A percentile compares a stretch with the other conserved stretches of the same genome.
Conservation (phyloP, 2,113 vertebrate species). For the Parus major region DNA sequence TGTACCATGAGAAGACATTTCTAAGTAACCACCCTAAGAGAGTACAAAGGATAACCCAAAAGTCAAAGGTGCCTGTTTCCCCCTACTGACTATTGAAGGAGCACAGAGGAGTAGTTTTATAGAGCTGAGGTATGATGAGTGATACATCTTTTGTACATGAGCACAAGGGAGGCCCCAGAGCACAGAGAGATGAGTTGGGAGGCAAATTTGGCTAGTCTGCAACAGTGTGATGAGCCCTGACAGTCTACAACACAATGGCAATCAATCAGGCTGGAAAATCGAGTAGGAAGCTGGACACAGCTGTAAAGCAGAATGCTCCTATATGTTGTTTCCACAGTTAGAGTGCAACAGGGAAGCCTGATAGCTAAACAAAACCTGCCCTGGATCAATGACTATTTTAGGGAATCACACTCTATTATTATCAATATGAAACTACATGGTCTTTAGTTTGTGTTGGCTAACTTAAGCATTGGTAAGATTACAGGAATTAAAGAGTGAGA, state of each 20-base stretch:
- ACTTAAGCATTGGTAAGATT: not conserved
- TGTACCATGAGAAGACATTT: not conserved
- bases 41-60: not conserved
- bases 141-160: not conserved
- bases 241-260: not conserved
- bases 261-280: not conserved
- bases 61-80: not conserved
- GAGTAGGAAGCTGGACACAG: not conserved
- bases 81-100: not conserved
- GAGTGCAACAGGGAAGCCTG: not conserved
- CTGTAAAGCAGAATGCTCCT: not conserved
- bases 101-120: not conserved
- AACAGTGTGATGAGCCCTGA: not conserved
- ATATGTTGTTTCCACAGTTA: not conserved
- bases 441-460: not conserved
- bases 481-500: not conserved
- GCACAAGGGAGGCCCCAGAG: not conserved
- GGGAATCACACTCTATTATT: not conserved
- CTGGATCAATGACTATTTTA: not conserved
- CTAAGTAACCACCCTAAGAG: not conserved
- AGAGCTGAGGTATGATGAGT: not conserved
- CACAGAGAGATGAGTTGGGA: not conserved
- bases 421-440: not conserved
- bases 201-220: not conserved
- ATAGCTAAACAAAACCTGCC: not conserved